Conservation (phyloP, 2,888 invertebrate genomes). For the Lutraria lutraria region DNA sequence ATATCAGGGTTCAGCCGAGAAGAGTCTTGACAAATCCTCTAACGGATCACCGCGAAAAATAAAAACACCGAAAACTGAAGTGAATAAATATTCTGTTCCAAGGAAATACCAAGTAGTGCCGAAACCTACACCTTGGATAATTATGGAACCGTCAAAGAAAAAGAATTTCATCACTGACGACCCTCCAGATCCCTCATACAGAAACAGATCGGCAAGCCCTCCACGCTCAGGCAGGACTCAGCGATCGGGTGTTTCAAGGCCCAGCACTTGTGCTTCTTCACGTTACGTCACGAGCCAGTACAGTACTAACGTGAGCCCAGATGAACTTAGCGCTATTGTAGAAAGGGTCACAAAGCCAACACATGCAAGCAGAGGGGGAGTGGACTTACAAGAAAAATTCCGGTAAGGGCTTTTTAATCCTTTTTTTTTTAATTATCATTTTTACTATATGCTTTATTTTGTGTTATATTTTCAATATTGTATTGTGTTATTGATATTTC, state of each 20-base stretch:
- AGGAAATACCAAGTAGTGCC: slow-evolving; percentile 68
- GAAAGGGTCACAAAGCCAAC: slow-evolving; percentile 79
- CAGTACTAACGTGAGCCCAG: slow-evolving; percentile 60
- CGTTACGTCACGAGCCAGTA: slow-evolving; percentile 58
- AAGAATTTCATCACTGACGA: slow-evolving; percentile 69
- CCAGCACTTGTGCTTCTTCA: slow-evolving; percentile 52
- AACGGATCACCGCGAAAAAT: slow-evolving; percentile 24
- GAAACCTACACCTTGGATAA: slow-evolving; percentile 70
- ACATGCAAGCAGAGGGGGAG: slow-evolving; percentile 75
- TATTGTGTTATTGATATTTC: no score
- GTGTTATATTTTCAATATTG: no score
- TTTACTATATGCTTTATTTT: no score
- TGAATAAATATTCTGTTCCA: slow-evolving; percentile 68
- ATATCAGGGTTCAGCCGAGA: slow-evolving; percentile 42
- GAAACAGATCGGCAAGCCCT: slow-evolving; percentile 22
- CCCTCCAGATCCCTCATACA: slow-evolving; percentile 67
- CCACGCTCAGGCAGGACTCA: slow-evolving; percentile 47
- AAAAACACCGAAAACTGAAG: slow-evolving; percentile 50
- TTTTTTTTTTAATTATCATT: background rate
- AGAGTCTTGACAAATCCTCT: background rate
- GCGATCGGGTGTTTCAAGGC: slow-evolving; percentile 40
- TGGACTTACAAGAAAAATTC: slow-evolving; percentile 74
- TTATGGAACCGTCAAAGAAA: slow-evolving; percentile 71
- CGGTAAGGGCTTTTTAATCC: slow-evolving; percentile 37
- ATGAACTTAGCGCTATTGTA: slow-evolving; percentile 75